phyloP scores from a whole-genome alignment of 1,140 invertebrate genomes.

The Elysia chlorotica region DNA sequence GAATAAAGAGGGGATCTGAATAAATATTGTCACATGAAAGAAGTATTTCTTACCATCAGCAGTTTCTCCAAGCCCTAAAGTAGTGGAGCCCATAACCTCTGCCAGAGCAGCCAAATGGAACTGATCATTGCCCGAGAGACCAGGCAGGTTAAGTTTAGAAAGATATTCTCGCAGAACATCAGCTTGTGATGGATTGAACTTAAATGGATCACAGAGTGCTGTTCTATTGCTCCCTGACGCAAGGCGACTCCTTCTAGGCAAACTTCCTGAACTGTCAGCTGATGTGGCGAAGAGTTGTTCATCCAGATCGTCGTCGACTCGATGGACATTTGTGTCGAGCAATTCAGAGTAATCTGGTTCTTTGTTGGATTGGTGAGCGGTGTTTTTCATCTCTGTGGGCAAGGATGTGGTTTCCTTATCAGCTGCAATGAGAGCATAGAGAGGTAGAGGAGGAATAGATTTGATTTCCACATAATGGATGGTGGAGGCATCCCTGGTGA shows the following conservation, averaged over 20 bases:
- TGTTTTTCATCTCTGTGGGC: slow-evolving; percentile 31
- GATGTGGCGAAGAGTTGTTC: slow-evolving; percentile 58
- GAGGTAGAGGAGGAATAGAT: slow-evolving; percentile 92
- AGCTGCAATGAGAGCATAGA: slow-evolving; percentile 93
- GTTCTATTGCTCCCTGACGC: not conserved
- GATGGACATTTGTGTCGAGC: slow-evolving; percentile 67
- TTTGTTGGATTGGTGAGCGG: slow-evolving; percentile 6
- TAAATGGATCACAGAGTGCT: slow-evolving; percentile 32
- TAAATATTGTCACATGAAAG: not conserved
- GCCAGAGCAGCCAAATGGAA: slow-evolving; percentile 98
- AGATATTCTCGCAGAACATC: slow-evolving; percentile 79
- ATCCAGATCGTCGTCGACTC: slow-evolving; percentile 55
- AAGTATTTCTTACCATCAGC: slow-evolving; percentile 17
- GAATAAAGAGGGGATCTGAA: no score
- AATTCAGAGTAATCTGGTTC: slow-evolving; percentile 82
- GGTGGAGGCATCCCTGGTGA: slow-evolving; percentile 76
- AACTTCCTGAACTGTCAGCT: slow-evolving; percentile 31
- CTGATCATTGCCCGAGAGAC: slow-evolving; percentile 95
- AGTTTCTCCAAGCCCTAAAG: slow-evolving; percentile 55
- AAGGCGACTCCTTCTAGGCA: slow-evolving; percentile 19
- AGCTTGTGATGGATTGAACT: slow-evolving; percentile 60
- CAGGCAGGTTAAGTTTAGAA: slow-evolving; percentile 95
- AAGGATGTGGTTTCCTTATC: slow-evolving; percentile 74
- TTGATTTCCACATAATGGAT: slow-evolving; percentile 95
- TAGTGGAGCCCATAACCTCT: slow-evolving; percentile 84